phyloP scores from a whole-genome alignment of 2,888 invertebrate genomes.

The Ephialtes manifestator region DNA sequence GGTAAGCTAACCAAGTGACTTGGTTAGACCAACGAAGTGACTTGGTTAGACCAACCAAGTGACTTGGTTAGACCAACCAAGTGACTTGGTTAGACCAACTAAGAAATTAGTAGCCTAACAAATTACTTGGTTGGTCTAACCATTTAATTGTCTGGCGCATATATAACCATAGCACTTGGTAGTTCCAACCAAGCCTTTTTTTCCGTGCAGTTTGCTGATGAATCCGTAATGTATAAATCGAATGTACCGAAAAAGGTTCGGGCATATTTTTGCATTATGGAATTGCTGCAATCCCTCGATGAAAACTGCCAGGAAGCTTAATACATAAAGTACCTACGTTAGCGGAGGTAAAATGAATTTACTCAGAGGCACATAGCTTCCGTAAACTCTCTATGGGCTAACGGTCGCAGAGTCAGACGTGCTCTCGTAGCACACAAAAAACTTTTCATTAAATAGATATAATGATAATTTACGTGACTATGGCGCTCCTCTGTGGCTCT shows the following conservation, averaged over 20 bases:
- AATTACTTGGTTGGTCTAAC: too few relatives aligned
- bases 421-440: slow-evolving; percentile 39
- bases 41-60: too few relatives aligned
- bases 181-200: too few relatives aligned
- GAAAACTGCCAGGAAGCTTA: background rate
- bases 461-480: slow-evolving; percentile 68
- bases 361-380: slow-evolving; percentile 46
- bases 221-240: background rate
- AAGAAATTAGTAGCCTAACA: too few relatives aligned
- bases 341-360: slow-evolving; percentile 56
- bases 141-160: too few relatives aligned
- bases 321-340: slow-evolving; percentile 18
- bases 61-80: too few relatives aligned
- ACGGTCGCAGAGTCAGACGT: slow-evolving; percentile 34
- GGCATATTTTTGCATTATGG: background rate
- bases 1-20: too few relatives aligned
- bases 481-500: slow-evolving; percentile 49
- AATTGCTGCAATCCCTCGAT: slow-evolving; percentile 6
- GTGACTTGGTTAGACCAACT: too few relatives aligned
- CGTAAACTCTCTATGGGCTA: slow-evolving; percentile 41
- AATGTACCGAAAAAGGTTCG: background rate
- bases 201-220: background rate
- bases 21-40: too few relatives aligned
- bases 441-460: slow-evolving; percentile 66
- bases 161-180: too few relatives aligned